Percentiles rank a stretch among this genome's conserved stretches.
Evolutionary conservation across 2,113 vertebrate species (phyloP).

Genomic region (Thryonomys swinderianus): DNA sequence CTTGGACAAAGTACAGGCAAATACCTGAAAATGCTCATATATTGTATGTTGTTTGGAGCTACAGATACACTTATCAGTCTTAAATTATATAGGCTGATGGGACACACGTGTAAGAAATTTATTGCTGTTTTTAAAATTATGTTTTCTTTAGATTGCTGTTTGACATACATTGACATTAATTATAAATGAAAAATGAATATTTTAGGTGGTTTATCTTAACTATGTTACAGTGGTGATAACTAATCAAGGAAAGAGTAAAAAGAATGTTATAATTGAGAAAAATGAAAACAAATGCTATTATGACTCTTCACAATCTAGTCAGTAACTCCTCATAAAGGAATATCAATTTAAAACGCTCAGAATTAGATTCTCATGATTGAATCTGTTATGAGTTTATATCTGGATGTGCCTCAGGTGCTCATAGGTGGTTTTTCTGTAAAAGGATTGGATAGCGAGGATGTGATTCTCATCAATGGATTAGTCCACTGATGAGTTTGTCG

Average conservation of each 20-base stretch:
- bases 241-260: background rate
- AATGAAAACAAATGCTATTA: too few relatives aligned
- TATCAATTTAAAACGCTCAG: background rate
- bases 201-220: background rate
- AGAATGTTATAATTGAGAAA: background rate
- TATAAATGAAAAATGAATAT: slow-evolving; percentile 11
- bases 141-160: slow-evolving; percentile 14
- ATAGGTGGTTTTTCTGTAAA: background rate
- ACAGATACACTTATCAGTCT: background rate
- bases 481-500: background rate
- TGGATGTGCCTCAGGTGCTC: background rate
- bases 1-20: background rate
- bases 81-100: background rate
- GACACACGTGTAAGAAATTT: slow-evolving; percentile 3
- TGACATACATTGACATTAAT: background rate
- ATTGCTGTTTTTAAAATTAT: background rate
- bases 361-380: background rate
- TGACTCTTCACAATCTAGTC: too few relatives aligned
- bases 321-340: background rate
- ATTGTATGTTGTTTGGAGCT: background rate
- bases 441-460: background rate
- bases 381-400: background rate
- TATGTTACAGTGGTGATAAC: background rate
- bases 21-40: background rate
- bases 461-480: background rate